Evolutionary conservation across 1,140 invertebrate genomes (phyloP).

Genomic region (Atta colombica): DNA sequence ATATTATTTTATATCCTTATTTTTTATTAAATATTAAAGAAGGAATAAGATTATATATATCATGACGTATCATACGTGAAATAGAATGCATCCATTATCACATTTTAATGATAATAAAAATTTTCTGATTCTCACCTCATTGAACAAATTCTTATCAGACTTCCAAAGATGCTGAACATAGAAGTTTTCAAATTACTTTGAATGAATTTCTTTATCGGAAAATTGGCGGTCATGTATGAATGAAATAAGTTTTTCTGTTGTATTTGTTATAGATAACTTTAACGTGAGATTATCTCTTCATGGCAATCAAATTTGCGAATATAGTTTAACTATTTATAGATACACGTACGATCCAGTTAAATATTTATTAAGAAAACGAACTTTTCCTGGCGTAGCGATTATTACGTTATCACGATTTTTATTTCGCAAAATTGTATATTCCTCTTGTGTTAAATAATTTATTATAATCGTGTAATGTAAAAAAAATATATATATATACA

Average conservation of each 20-base stretch:
- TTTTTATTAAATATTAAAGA: no score
- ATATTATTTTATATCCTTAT: no score
- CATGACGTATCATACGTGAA: no score
- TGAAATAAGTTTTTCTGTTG: neutral
- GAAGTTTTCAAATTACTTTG: neutral
- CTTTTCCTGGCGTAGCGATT: neutral
- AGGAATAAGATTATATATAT: no score
- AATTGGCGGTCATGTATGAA: neutral
- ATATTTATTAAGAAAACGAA: neutral
- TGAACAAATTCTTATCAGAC: neutral
- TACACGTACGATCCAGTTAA: neutral
- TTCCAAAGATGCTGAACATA: neutral
- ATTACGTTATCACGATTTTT: neutral
- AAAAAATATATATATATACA: no score
- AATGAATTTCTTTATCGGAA: neutral
- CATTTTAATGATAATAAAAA: neutral
- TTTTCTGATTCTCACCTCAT: neutral
- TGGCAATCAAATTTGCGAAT: neutral
- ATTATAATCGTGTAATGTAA: neutral
- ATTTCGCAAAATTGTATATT: neutral
- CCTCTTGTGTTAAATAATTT: slow-evolving; percentile 11
- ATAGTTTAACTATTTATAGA: neutral
- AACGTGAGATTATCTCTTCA: slow-evolving; percentile 5
- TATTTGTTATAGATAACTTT: neutral
- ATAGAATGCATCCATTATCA: neutral